Base-by-base conservation (phyloP, 30 jellyfish, hydroid and myxozoan species). In the Catostylus mosaicus region DNA sequence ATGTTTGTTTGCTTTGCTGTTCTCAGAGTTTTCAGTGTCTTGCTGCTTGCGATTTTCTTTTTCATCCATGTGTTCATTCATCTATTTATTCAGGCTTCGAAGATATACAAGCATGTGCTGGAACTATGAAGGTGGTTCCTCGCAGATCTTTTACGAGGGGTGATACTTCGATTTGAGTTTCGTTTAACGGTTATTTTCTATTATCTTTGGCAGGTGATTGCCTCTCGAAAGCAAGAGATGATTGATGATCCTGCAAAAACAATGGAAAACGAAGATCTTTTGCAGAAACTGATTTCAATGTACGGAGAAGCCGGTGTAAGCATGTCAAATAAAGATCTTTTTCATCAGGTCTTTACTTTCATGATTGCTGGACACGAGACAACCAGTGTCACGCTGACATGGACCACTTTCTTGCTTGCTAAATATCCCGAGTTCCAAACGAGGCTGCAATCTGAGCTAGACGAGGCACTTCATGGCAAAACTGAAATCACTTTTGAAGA, bases 361-460 rank as follows among this genome's bases (percentile, higher is more conserved):
- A 63, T 81, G 91, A 46, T 81, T 37, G 91, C 91, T 32, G 91
- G 91, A 11, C 91, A 81, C 66, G 91, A 81, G 46, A 81, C 91
- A 32, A 81, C 91, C 19, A 81, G 91, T 70, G 59, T 81, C 50
- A 29, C 84, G 3, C 16, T 81, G 66, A 81, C 84, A 23, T 81
- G 91, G 91, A 34, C 71, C 0, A 32, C 67, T 30, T 81, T 66
- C 37, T 78, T 81, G 24, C 76, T 81, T 6, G 91, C 91, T 10
- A 80, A 80, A 43, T 62, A 80, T 33, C 84, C 33, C 7, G 60
- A 67, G 14, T 67, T 62, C 16, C 90, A 80, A 52, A 50, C 48
- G 22, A 80, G 80, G 57, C 77, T 51, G 10, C 76, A 47, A 32
- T 19, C 32, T 0, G 90, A 80, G 34, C 33, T 80, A 12, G 34